These are phyloP conservation scores for Upupa epops DNA, from an alignment of 2,113 vertebrate species.

Conservation along the genomic window DNA sequence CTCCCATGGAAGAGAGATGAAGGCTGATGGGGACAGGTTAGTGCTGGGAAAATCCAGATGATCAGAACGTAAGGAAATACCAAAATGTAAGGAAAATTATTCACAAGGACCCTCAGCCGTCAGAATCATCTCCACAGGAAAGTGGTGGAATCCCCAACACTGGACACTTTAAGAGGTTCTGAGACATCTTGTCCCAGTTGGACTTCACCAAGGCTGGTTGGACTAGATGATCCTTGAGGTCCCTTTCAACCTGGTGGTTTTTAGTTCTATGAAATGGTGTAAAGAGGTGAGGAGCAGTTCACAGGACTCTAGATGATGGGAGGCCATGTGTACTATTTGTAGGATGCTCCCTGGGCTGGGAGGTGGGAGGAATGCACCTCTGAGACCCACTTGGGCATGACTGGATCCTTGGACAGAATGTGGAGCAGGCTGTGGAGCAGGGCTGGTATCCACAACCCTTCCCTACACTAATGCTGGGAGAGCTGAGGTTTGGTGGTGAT, in stretches of 20 bases:
- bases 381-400: background rate
- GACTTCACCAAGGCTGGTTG: background rate
- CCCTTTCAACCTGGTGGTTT: background rate
- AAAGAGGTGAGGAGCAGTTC: background rate
- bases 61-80: no score
- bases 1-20: background rate
- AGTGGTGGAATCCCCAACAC: background rate
- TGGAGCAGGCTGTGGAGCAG: background rate
- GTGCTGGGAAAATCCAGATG: background rate
- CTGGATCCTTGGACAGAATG: background rate
- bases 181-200: background rate
- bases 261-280: background rate
- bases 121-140: background rate
- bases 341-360: background rate
- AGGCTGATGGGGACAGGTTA: background rate
- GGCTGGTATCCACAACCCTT: background rate
- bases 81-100: background rate
- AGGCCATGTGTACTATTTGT: background rate
- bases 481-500: background rate
- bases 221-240: background rate
- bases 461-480: background rate
- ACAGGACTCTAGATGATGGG: background rate
- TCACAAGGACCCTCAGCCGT: no score
- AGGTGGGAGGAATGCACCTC: background rate
- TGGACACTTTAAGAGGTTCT: background rate